phyloP scores from a whole-genome alignment of 2,113 vertebrate genomes.

The Macheiramphus alcinus region DNA sequence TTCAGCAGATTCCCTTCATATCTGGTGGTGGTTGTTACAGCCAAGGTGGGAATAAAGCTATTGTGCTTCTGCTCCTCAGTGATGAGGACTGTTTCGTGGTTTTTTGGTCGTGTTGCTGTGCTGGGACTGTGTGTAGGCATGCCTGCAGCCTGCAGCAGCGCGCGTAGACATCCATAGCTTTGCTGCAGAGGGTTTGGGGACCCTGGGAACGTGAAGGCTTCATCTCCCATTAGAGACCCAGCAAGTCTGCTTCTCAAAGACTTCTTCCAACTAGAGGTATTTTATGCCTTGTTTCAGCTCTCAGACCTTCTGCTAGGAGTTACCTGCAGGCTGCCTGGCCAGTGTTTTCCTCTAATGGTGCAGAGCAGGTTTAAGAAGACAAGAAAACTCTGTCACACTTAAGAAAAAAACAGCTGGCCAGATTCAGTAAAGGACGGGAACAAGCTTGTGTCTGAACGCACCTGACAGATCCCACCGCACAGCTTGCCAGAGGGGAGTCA shows the following conservation, averaged over 20 bases:
- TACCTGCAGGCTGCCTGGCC: background rate
- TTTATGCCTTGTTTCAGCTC: background rate
- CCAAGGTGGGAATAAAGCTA: background rate
- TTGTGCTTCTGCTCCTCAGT: background rate
- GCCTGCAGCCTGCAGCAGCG: rapidly evolving
- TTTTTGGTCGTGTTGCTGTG: background rate
- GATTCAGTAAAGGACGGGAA: background rate
- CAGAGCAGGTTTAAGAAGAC: background rate
- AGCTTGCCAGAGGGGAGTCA: background rate
- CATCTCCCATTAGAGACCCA: background rate
- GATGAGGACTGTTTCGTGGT: background rate
- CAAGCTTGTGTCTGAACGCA: background rate
- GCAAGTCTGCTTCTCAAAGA: background rate
- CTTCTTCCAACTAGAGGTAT: background rate
- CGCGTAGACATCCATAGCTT: background rate
- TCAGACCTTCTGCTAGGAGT: background rate
- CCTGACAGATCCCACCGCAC: background rate
- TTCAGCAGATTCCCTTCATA: background rate
- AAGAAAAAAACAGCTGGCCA: background rate
- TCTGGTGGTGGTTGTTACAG: background rate
- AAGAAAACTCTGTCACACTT: background rate
- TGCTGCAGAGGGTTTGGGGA: background rate
- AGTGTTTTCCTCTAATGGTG: background rate
- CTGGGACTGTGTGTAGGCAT: background rate
- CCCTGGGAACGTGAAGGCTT: background rate